Evolutionary conservation across 2,888 invertebrate species (phyloP).

Genomic region (Acronicta aceris): DNA sequence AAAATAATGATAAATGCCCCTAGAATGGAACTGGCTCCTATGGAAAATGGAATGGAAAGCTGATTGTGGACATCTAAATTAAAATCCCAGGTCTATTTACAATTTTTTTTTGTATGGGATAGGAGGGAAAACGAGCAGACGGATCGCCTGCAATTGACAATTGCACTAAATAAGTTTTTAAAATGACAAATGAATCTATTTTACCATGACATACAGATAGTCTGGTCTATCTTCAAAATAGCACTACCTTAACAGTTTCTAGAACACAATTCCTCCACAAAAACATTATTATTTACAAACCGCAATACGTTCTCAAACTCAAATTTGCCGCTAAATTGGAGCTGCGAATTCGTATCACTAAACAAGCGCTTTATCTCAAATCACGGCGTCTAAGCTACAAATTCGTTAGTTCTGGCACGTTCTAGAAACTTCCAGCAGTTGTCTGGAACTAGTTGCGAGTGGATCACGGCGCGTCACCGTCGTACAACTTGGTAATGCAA

Average conservation of each 20-base stretch:
- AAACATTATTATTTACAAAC: not conserved
- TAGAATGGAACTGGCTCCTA: too few species aligned
- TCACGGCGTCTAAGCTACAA: conserved; percentile 37
- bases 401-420: conserved; percentile 52
- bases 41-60: too few species aligned
- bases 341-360: conserved; percentile 24
- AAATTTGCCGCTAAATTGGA: conserved; percentile 17
- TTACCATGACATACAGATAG: too few species aligned
- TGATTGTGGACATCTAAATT: not conserved
- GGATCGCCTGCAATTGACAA: too few species aligned
- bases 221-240: too few species aligned
- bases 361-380: conserved; percentile 43
- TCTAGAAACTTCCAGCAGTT: conserved; percentile 33
- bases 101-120: too few species aligned
- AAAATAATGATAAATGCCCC: not conserved
- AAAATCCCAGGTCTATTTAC: not conserved
- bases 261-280: not conserved
- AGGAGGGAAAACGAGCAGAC: too few species aligned
- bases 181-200: too few species aligned
- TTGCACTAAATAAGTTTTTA: too few species aligned
- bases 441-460: conserved; percentile 40
- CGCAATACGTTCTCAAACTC: conserved; percentile 1
- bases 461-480: conserved; percentile 48
- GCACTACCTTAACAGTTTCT: too few species aligned
- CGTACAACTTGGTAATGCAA: conserved; percentile 50